Percentiles rank a stretch among this genome's conserved stretches.
Conservation (phyloP, 1,140 invertebrate species). For the Leptinotarsa defecta region DNA sequence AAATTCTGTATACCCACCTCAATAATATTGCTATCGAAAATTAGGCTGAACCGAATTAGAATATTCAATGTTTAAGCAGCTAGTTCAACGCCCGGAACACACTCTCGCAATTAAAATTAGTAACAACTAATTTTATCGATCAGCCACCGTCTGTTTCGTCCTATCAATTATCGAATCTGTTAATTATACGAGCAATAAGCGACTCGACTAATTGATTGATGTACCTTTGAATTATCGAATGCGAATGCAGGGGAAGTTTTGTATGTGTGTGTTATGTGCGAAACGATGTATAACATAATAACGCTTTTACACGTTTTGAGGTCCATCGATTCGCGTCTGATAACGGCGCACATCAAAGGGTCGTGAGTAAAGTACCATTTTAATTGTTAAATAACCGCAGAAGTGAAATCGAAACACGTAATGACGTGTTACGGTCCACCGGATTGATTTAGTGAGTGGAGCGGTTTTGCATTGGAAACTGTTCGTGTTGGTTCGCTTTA, state of each 20-base stretch:
- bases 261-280: neutral
- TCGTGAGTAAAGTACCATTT: neutral
- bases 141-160: neutral
- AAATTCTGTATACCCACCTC: too few relatives aligned
- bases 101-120: too few relatives aligned
- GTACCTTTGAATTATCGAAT: neutral
- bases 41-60: too few relatives aligned
- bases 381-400: neutral
- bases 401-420: conserved; percentile 3
- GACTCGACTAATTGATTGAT: conserved; percentile 8
- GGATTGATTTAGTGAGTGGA: neutral
- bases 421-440: neutral
- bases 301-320: neutral
- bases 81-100: too few relatives aligned
- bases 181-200: neutral
- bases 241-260: neutral
- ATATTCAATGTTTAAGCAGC: too few relatives aligned
- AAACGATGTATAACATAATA: neutral
- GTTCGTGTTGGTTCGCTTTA: neutral
- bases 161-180: conserved; percentile 4
- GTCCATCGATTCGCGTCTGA: neutral
- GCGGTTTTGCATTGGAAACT: neutral
- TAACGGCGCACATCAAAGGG: conserved; percentile 7
- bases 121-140: conserved; percentile 1
- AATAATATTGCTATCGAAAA: too few relatives aligned